Percentiles rank a stretch among this genome's conserved stretches.
These are phyloP conservation scores for Catostylus mosaicus DNA, from an alignment of 30 jellyfish, hydroid and myxozoan species.

Conservation along the genomic window DNA sequence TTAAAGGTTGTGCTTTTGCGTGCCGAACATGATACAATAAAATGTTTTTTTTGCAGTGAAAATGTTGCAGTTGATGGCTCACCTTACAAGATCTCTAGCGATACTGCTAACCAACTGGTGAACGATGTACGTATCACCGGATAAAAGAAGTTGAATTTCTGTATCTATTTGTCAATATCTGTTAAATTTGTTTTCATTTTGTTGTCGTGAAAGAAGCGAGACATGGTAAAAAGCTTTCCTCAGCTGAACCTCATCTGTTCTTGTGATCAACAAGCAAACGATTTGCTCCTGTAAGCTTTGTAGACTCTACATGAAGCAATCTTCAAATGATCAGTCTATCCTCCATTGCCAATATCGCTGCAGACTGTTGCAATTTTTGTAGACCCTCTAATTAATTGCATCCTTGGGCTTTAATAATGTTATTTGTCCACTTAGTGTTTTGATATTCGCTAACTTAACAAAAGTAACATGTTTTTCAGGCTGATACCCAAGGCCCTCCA, in stretches of 20 bases:
- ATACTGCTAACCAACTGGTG: constrained; percentile 58
- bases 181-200: background rate
- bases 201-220: background rate
- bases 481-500: constrained; percentile 58
- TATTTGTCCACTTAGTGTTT: no score
- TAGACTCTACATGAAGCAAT: background rate
- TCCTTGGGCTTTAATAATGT: no score
- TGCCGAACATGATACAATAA: no score
- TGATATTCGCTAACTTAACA: background rate
- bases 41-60: constrained; percentile 80
- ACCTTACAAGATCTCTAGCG: constrained; percentile 70
- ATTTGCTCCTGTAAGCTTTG: background rate
- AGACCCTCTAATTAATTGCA: background rate
- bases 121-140: background rate
- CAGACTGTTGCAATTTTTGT: background rate
- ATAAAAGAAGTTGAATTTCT: background rate
- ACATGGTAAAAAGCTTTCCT: background rate
- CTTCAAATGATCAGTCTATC: background rate
- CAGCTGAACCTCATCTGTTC: background rate
- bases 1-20: no score
- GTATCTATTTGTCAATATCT: background rate
- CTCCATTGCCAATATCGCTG: background rate
- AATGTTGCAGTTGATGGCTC: constrained; percentile 76
- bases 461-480: constrained; percentile 4
- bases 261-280: background rate